Evolutionary conservation across 2,888 invertebrate genomes (phyloP), one percentile per base, ranked within the genome.

Genomic region (Noctua comes): DNA sequence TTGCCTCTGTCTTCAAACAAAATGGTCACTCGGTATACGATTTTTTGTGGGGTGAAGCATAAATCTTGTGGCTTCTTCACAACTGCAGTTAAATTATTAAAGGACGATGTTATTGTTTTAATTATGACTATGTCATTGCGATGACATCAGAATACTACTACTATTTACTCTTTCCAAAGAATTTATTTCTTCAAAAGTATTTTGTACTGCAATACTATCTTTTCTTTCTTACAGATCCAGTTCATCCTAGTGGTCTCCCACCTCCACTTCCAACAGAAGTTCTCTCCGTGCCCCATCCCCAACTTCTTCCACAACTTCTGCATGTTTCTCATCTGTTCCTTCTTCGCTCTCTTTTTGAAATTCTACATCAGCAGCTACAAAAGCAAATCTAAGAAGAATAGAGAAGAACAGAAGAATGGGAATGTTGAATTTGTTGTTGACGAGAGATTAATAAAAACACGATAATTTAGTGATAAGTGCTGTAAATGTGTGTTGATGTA

Each of bases 291-390:
- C 62, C 95, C 95, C 0, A 91, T 97, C 2, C 96, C 98, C 0
- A 94, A 93, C 69, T 92, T 95, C 36, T 95, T 98, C 85, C 96
- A 97, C 27, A 96, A 96, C 91, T 97, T 97, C 92, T 97, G 98
- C 83, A 90, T 96, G 46, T 89, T 96, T 18, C 97, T 97, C 87
- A 97, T 98, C 2, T 89, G 92, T 0, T 96, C 97, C 0, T 98
- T 98, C 92, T 96, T 98, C 64, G 96, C 97, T 76, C 96, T 98
- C 10, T 98, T 98, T 90, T 95, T 97, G 85, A 97, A 97, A 76
- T 98, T 98, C 92, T 98, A 98, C 88, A 84, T 95, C 73, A 90
- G 88, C 64, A 96, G 93, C 80, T 97, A 97, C 77, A 91, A 87
- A 2, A 79, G 73, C 7, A 92, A 90, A 74, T 88, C 80, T 59